phyloP scores from a whole-genome alignment of 2,797 vertebrate genomes.

The Typhlichthys subterraneus region DNA sequence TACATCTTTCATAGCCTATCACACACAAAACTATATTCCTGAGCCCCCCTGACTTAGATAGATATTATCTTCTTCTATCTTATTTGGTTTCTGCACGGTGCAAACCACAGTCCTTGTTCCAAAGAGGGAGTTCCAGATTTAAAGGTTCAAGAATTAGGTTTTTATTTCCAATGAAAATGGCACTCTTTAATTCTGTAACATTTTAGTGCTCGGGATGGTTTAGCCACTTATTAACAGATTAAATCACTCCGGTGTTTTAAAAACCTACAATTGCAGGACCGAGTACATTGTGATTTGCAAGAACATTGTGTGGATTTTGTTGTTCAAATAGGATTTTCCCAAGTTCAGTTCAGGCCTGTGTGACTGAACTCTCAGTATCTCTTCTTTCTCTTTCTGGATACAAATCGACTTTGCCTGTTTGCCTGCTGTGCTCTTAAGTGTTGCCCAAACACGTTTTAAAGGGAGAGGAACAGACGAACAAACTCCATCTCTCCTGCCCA shows the following conservation, averaged over 20 bases:
- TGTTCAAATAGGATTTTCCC: conserved; percentile 3
- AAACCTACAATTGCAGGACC: neutral
- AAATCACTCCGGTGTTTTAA: conserved; percentile 5
- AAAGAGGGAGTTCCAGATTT: conserved; percentile 1
- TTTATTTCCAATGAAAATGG: neutral
- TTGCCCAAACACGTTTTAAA: conserved; percentile 49
- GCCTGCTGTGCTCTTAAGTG: conserved; percentile 65
- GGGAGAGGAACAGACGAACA: conserved; percentile 35
- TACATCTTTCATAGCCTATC: conserved; percentile 17
- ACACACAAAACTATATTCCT: conserved; percentile 22
- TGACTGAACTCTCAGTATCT: conserved; percentile 19
- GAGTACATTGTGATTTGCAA: conserved; percentile 20
- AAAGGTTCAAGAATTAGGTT: too few species aligned
- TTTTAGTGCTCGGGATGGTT: neutral
- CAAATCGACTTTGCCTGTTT: conserved; percentile 30
- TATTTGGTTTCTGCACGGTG: conserved; percentile 77
- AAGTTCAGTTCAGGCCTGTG: conserved; percentile 9
- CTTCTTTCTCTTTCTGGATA: conserved; percentile 1
- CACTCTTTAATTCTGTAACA: neutral
- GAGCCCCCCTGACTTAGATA: too few species aligned
- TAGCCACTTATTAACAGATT: too few species aligned
- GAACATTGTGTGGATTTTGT: conserved; percentile 49
- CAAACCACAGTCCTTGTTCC: neutral
- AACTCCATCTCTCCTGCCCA: conserved; percentile 45
- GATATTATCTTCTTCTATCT: neutral